These are phyloP conservation scores for Oreochromis tanganicae DNA, from an alignment of 2,113 vertebrate species.

Conservation along the genomic window DNA sequence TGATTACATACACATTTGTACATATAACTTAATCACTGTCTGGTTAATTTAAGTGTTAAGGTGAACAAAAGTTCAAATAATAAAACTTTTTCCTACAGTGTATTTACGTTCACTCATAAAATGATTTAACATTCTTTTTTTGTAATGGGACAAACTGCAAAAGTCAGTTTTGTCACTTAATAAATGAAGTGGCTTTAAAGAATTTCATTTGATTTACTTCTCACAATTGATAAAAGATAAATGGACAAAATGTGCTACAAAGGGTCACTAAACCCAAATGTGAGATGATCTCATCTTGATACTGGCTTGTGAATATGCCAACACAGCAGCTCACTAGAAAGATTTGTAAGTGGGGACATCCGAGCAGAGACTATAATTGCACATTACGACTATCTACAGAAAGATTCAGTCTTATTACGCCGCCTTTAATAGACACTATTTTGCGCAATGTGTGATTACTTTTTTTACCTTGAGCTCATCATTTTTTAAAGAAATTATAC, in stretches of 20 bases:
- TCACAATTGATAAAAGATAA: neutral
- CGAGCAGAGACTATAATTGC: neutral
- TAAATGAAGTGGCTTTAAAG: neutral
- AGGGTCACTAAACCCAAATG: neutral
- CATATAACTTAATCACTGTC: neutral
- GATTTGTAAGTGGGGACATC: neutral
- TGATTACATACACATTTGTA: neutral
- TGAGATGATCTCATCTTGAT: neutral
- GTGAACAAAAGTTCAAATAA: neutral
- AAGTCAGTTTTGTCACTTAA: neutral
- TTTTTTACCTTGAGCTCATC: neutral
- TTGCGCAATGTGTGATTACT: neutral
- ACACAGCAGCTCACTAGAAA: neutral
- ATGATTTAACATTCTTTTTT: neutral
- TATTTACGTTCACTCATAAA: neutral
- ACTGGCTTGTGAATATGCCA: neutral
- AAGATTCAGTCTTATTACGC: neutral
- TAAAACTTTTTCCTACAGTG: neutral
- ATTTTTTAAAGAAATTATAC: neutral
- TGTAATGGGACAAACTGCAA: neutral
- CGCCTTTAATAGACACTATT: neutral
- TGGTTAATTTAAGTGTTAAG: neutral
- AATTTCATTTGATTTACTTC: neutral
- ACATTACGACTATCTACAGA: neutral
- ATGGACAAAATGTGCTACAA: neutral